Conservation (phyloP, 2,113 vertebrate genomes). For the Limanda limanda region DNA sequence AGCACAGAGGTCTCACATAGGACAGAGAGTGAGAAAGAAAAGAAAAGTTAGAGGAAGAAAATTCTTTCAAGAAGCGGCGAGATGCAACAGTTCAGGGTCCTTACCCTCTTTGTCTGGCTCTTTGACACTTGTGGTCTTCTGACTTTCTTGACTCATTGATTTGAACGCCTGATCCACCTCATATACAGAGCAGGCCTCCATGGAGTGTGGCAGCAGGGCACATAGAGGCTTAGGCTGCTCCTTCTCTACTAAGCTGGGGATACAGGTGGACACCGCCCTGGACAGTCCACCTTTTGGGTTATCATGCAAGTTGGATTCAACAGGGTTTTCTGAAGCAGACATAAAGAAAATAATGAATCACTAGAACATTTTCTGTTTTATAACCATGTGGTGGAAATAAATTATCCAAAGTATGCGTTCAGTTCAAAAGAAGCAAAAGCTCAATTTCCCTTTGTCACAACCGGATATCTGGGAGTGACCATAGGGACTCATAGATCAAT, state of each 20-base stretch:
- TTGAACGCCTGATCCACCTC: slow-evolving; percentile 24
- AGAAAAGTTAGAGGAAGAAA: neutral
- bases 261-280: neutral
- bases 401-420: neutral
- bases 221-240: slow-evolving; percentile 25
- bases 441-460: too few relatives aligned
- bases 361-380: neutral
- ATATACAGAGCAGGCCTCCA: neutral
- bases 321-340: slow-evolving; percentile 12
- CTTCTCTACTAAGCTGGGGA: slow-evolving; percentile 9
- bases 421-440: too few relatives aligned
- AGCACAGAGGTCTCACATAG: slow-evolving; percentile 75
- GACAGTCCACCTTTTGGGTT: neutral
- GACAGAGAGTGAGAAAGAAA: neutral
- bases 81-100: neutral
- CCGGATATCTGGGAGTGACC: too few relatives aligned
- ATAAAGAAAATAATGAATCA: neutral
- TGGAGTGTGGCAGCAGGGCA: slow-evolving; percentile 11
- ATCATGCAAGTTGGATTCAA: neutral
- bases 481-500: too few relatives aligned
- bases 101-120: slow-evolving; percentile 72
- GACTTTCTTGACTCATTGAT: slow-evolving; percentile 39
- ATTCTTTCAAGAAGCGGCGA: neutral
- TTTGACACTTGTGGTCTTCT: slow-evolving; percentile 43
- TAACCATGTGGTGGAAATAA: neutral